Evolutionary conservation across 2,113 vertebrate species (phyloP), one percentile per base, ranked within the genome.

Genomic region (Typhlomys cinereus): DNA sequence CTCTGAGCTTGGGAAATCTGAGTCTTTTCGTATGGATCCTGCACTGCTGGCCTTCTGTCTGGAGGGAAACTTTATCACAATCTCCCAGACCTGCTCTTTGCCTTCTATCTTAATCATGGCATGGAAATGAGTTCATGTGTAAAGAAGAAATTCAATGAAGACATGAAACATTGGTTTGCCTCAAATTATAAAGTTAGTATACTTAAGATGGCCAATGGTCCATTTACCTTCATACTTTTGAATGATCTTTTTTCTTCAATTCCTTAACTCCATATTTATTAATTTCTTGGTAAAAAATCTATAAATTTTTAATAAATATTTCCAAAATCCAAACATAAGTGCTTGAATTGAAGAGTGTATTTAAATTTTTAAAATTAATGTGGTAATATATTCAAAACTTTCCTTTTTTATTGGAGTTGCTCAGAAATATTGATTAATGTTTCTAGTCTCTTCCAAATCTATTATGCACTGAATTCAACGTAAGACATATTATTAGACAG

Each of bases 371-470:
- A 12, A 82, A 93, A 89, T 64, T 34, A 94, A 90, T 61, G n/a
- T 50, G 34, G 1, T 67, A 69, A 4, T 52, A 29, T 59, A 5
- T 59, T 41, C n/a, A 69, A 54, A 76, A 39, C 1, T 44, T 92
- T 69, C 6, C 41, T 90, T 64, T 90, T 88, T 80, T 66, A 48
- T 67, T 41, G 31, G 27, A 80, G 27, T 61, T 80, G 70, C 84
- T 94, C 14, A 57, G 80, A 71, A 48, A 36, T 20, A 52, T 82
- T 83, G 52, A 80, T 91, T 31, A 86, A 31, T 87, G 59, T 25
- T 83, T 20, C 23, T 50, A 50, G 50, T 86, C n/a, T 29, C 48
- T 90, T 93, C 59, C 41, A 91, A 95, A 54, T 95, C 93, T 17
- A 71, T 91, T 87, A 75, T 29, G 21, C 88, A 17, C 27, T 54